These are phyloP conservation scores for Bombus waltoni DNA, from an alignment of 1,140 invertebrate genomes.

Conservation along the genomic window DNA sequence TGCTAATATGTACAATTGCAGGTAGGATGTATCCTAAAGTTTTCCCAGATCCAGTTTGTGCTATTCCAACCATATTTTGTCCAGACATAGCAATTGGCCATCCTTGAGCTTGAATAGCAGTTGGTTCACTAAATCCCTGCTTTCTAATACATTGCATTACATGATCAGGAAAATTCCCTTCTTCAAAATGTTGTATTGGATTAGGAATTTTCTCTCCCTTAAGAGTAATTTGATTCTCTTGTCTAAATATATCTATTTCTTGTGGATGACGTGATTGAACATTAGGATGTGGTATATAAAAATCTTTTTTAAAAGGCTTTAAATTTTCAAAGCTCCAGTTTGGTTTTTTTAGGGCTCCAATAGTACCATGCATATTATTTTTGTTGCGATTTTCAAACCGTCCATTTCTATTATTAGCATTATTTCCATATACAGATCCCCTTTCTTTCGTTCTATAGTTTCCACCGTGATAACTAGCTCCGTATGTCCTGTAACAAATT, in stretches of 20 bases:
- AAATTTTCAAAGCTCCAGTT: constrained; percentile 91
- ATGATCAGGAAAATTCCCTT: constrained; percentile 91
- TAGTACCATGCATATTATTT: constrained; percentile 80
- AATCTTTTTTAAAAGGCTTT: constrained; percentile 96
- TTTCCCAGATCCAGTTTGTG: constrained; percentile 96
- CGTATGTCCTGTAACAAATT: constrained; percentile 75
- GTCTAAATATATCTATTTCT: constrained; percentile 90
- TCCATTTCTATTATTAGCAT: constrained; percentile 74
- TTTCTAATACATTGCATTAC: constrained; percentile 87
- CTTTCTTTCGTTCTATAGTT: constrained; percentile 72
- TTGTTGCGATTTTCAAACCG: constrained; percentile 74
- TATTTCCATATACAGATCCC: constrained; percentile 69
- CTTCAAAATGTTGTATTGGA: constrained; percentile 91
- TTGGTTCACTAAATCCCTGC: constrained; percentile 92
- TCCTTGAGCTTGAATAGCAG: constrained; percentile 94
- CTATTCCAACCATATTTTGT: constrained; percentile 96
- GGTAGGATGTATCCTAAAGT: constrained; percentile 93
- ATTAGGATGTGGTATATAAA: constrained; percentile 92
- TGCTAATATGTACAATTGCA: constrained; percentile 96
- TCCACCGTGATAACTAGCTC: constrained; percentile 69
- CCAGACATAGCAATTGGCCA: constrained; percentile 97
- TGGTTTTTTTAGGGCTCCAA: constrained; percentile 88
- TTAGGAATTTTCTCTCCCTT: constrained; percentile 89
- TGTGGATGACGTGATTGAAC: constrained; percentile 87
- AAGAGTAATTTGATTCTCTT: constrained; percentile 91